Evolutionary conservation across 2,113 vertebrate genomes (phyloP).

Genomic region (Chauna torquata): DNA sequence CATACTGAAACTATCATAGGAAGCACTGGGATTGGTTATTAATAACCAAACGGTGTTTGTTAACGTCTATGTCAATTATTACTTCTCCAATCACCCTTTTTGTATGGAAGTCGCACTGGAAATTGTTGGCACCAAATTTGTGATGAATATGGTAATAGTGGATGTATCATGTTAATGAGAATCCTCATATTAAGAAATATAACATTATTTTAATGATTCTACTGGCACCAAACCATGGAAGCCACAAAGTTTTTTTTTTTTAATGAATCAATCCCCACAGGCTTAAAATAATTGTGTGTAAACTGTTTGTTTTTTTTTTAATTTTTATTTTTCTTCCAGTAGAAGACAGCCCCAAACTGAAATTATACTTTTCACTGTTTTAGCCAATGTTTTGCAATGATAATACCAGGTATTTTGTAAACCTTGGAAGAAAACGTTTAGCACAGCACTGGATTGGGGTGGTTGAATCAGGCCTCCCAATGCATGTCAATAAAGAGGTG

Average conservation of each 20-base stretch:
- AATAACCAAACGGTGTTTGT: constrained; percentile 34
- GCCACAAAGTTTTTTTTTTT: constrained; percentile 53
- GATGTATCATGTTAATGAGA: constrained; percentile 63
- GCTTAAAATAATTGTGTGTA: constrained; percentile 57
- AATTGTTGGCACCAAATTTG: constrained; percentile 63
- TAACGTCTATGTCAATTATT: constrained; percentile 57
- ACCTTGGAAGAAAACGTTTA: neutral
- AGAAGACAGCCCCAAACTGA: constrained; percentile 26
- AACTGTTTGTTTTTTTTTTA: neutral
- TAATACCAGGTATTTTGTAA: neutral
- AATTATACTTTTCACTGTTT: constrained; percentile 4
- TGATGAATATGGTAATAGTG: constrained; percentile 63
- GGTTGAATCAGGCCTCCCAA: neutral
- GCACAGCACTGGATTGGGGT: neutral
- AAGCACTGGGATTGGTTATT: neutral
- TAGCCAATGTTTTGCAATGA: neutral
- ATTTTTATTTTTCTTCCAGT: neutral
- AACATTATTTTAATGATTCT: constrained; percentile 71
- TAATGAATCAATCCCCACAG: constrained; percentile 63
- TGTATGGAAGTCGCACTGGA: constrained; percentile 51
- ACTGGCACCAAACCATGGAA: constrained; percentile 63
- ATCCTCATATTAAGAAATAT: constrained; percentile 66
- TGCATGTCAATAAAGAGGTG: constrained; percentile 15
- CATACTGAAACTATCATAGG: neutral
- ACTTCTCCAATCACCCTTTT: constrained; percentile 40